phyloP scores from a whole-genome alignment of 1,140 invertebrate species.

The Drosophila busckii region DNA sequence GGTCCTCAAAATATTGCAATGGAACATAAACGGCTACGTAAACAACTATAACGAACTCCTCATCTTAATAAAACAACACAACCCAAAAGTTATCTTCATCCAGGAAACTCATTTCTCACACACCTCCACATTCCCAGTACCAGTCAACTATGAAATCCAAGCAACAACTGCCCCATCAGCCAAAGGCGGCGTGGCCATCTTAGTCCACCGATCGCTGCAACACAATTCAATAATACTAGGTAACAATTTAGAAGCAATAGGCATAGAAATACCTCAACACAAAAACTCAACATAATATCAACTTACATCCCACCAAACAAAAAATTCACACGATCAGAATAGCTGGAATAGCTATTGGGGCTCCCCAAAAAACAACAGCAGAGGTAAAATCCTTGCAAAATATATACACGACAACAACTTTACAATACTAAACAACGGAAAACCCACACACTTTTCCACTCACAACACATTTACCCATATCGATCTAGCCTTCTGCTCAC shows the following conservation, averaged over 20 bases:
- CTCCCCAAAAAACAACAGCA: too few relatives aligned
- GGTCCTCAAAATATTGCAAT: neutral
- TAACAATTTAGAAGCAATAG: neutral
- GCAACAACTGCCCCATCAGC: neutral
- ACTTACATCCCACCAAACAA: neutral
- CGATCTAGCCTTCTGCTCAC: too few relatives aligned
- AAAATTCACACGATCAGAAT: too few relatives aligned
- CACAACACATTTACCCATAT: slow-evolving; percentile 4
- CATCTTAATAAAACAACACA: neutral
- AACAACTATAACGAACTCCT: neutral
- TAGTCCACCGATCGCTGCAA: neutral
- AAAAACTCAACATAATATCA: too few relatives aligned
- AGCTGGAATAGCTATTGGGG: too few relatives aligned
- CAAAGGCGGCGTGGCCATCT: too few relatives aligned
- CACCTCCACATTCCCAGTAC: neutral
- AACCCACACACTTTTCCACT: slow-evolving; percentile 5
- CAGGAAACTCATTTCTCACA: too few relatives aligned
- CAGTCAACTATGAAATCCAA: neutral
- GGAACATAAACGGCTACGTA: neutral
- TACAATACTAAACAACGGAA: too few relatives aligned
- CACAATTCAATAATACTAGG: too few relatives aligned
- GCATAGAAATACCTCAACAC: too few relatives aligned
- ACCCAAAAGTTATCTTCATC: neutral
- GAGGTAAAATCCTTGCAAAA: too few relatives aligned
- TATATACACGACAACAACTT: too few relatives aligned